These are phyloP conservation scores for Litoditis marina DNA, from an alignment of 2,888 invertebrate species.

Conservation along the genomic window DNA sequence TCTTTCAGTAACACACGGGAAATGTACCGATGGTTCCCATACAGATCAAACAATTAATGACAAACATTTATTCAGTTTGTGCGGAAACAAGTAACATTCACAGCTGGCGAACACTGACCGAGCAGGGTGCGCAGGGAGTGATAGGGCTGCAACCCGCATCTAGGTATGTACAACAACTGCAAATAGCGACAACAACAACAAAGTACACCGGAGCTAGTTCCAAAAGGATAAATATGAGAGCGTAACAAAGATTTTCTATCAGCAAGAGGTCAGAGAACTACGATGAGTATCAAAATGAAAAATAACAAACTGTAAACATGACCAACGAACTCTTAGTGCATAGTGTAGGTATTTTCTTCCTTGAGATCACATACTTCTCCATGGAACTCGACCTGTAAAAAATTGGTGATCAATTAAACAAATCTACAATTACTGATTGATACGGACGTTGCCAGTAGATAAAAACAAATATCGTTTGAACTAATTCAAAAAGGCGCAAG, in stretches of 20 bases:
- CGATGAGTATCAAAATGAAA: constrained; percentile 15
- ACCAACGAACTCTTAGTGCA: constrained; percentile 63
- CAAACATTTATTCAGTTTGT: no score
- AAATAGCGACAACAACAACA: constrained; percentile 5
- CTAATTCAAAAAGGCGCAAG: no score
- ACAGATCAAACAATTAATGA: no score
- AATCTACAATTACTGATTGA: no score
- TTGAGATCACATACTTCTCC: constrained; percentile 65
- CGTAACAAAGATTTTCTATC: no score
- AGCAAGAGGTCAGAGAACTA: no score
- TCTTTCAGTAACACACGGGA: no score
- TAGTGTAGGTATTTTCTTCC: constrained; percentile 65
- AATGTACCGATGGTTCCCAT: no score
- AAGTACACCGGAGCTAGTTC: background rate
- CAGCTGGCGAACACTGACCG: constrained; percentile 26
- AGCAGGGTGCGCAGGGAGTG: constrained; percentile 29
- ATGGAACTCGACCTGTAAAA: constrained; percentile 69
- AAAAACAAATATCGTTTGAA: no score
- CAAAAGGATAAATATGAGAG: no score
- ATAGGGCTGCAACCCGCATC: constrained; percentile 36
- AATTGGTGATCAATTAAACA: background rate
- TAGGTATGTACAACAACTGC: constrained; percentile 27
- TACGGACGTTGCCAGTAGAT: no score
- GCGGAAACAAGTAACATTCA: constrained; percentile 10
- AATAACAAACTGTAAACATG: constrained; percentile 2